phyloP scores from a whole-genome alignment of 2,797 vertebrate species.

The Alauda arvensis region DNA sequence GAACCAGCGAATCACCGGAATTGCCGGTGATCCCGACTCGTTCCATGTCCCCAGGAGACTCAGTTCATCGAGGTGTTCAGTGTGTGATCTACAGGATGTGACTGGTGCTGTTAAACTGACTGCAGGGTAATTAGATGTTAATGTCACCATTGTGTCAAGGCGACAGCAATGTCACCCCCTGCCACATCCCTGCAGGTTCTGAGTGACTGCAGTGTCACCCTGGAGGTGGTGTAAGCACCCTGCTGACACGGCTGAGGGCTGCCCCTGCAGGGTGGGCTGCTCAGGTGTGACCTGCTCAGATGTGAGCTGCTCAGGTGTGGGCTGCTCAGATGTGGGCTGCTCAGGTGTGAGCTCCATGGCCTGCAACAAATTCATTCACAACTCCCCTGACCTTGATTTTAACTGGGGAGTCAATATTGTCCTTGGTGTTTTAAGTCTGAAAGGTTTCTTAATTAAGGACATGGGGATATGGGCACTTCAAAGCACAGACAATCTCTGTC shows the following conservation, averaged over 20 bases:
- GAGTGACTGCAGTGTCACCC: conserved; percentile 43
- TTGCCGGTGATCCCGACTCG: background rate
- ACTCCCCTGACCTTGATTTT: background rate
- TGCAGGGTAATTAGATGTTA: conserved; percentile 54
- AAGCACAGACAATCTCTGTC: background rate
- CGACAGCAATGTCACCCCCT: conserved; percentile 42
- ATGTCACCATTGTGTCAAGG: conserved; percentile 54
- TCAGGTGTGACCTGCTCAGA: background rate
- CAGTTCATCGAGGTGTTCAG: background rate
- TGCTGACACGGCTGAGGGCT: background rate
- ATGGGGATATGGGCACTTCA: background rate
- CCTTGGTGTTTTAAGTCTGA: background rate
- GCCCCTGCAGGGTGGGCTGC: background rate
- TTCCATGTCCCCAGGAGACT: background rate
- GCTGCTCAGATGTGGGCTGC: too few relatives aligned
- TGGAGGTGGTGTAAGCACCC: background rate
- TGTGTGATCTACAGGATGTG: conserved; percentile 18
- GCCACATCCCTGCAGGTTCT: conserved; percentile 18
- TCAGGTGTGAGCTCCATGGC: background rate
- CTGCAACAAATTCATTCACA: background rate
- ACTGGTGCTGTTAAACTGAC: conserved; percentile 46
- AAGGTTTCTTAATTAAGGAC: background rate
- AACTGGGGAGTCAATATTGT: background rate
- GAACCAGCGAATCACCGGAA: background rate
- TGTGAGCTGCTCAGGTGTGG: too few relatives aligned